Base-by-base conservation (phyloP, 64 coral and sea anemone genomes). In the Platygyra sinensis region DNA sequence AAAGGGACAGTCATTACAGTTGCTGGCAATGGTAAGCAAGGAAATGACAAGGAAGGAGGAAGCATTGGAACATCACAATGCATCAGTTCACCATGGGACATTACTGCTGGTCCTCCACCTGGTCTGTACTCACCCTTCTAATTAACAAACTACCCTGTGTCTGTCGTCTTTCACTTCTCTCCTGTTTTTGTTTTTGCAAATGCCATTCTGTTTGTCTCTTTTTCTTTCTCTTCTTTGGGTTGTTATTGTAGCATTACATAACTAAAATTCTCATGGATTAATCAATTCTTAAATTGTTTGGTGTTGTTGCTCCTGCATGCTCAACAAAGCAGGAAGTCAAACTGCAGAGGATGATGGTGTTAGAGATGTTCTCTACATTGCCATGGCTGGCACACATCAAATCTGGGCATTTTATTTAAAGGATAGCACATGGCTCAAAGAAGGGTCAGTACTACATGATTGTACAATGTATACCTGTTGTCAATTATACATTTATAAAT, bases 341-440 rank as follows among this genome's bases (percentile, higher is more conserved):
- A 25, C 22, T 22, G 15, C 39, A 83, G 62, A 90, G 31, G 77
- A 57, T 64, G 87, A 90, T 17, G 79, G 87, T 51, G 71, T 30
- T 11, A 78, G 87, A 7, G 75, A 85, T 96, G 91, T 91, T 9
- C 74, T 99, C 63, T 99, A 99, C 46, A 94, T 99, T 84, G 97
- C 97, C 69, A 99, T 99, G 94, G 97, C 97, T 64, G 97, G 97
- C 29, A 99, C 97, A 17, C 97, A 99, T 74, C 97, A 99, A 75
- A 99, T 99, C 60, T 99, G 97, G 97, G 90, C 60, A 24, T 50
- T 96, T 8, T 99, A 93, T 61, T 80, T 99, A 57, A 79, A 90
- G 42, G 97, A 99, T 72, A 89, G 87, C 18, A 46, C 75, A 13
- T 99, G 97, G 97, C 78, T 99, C 57, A 99, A 99, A 88, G 89